Base-by-base conservation (phyloP, 2,113 vertebrate species). In the Gobiocypris rarus region DNA sequence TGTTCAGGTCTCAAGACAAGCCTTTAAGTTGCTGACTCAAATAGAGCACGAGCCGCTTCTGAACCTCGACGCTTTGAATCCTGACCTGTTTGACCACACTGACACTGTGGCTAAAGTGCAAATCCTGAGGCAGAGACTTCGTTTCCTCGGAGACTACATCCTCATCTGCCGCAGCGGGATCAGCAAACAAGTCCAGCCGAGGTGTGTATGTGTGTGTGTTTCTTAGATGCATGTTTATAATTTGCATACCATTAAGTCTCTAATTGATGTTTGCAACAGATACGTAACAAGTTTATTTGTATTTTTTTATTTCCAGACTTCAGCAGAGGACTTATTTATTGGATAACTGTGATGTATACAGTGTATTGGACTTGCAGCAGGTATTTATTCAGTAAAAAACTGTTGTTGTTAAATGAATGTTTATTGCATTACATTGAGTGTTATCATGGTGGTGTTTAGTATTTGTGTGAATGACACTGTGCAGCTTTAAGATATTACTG, bases 61-160 rank as follows among this genome's bases (percentile, higher is more conserved):
- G 26, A 94, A 98, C 90, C 88, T 99, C 89, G 92, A 96, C 87
- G 89, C 91, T 89, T 91, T 99, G 86, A 99, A 99, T 0, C 92
- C 96, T 0, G 94, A 95, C 5, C 91, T 99, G 70, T 95, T 96
- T 0, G 88, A 90, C 5, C 97, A 99, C 0, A 88, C 95, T 0
- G 96, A 96, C 63, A 91, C 83, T 75, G 97, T 99, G 97, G 83
- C 84, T 2, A 90, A 89, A 45, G 92, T 95, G 5, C 90, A 89
- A 19, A 84, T 9, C 34, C 93, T 94, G 87, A 92, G 97, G 19
- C 95, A 96, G 77, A 95, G 91, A 89, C 95, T 99, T n/a, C 95
- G 96, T 50, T 93, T 98, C n/a, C 92, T 99, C 31, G 97, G 96
- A 0, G 97, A 98, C 86, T 98, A 98, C 85, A 90, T 99, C 73